Evolutionary conservation across 2,888 invertebrate genomes (phyloP), one percentile per base, ranked within the genome.

Genomic region (Orthosia gracilis): DNA sequence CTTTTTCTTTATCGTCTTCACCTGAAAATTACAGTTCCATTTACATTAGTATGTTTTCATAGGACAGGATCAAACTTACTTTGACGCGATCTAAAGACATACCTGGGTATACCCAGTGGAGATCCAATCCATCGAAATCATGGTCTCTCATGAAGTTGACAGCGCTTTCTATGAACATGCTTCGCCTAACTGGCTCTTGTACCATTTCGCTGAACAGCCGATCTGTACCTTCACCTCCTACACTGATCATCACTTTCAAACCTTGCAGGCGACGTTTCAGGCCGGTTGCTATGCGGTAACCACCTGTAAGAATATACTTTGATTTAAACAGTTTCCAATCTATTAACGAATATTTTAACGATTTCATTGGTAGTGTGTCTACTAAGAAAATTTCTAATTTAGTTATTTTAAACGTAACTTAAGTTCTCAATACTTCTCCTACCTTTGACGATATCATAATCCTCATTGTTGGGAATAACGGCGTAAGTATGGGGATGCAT

Each of bases 101-200:
- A 96, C 96, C 97, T 85, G 98, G 97, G 90, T 98, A 98, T 80
- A 98, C 97, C 98, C 98, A 98, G 87, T 98, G 98, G 7, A 98
- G 95, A 89, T 98, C 98, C 17, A 98, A 93, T 0, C 99, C 99
- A 90, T 99, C 98, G 88, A 99, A 98, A 73, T 97, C 97, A 85
- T 98, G 97, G 73, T 97, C 96, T 73, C 97, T 96, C 65, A 98
- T 90, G 87, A 98, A 98, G 59, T 94, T 94, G 0, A 98, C 91
- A 0, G 97, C 97, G 57, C 98, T 97, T 54, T 97, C 94, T 21
- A 97, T 97, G 88, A 98, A 98, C 83, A 96, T 96, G 64, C 96
- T 94, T 49, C 97, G 92, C 57, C 96, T 94, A 23, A 91, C 92
- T 5, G 97, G 95, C 74, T 96, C 96, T 78, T 97, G 96, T 0